These are phyloP conservation scores for Formica selysi DNA, from an alignment of 1,140 invertebrate species.

Conservation along the genomic window DNA sequence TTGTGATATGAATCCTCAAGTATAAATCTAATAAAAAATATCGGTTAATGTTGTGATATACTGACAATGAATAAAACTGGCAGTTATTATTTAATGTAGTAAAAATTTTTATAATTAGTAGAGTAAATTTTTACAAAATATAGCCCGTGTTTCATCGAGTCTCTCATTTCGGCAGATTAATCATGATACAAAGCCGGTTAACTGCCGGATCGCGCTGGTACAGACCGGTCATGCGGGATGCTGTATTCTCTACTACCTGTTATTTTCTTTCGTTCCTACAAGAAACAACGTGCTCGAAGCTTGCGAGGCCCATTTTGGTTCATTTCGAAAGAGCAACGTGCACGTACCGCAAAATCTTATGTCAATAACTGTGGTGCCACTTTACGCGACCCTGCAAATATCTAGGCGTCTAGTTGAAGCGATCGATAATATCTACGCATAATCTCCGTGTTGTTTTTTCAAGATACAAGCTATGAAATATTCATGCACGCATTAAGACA, in stretches of 20 bases:
- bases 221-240: constrained; percentile 76
- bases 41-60: not conserved
- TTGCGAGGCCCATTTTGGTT: not conserved
- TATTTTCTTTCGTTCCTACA: constrained; percentile 73
- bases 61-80: not conserved
- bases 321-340: constrained; percentile 55
- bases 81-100: not conserved
- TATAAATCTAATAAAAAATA: not conserved
- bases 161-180: constrained; percentile 45
- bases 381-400: not conserved
- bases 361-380: constrained; percentile 48
- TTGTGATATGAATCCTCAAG: not conserved
- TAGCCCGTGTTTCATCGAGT: constrained; percentile 28
- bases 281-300: constrained; percentile 59
- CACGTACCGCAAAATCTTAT: constrained; percentile 43
- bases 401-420: not conserved
- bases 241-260: constrained; percentile 80
- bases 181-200: constrained; percentile 53
- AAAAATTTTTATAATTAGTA: not conserved
- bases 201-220: constrained; percentile 57
- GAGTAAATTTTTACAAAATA: constrained; percentile 2
- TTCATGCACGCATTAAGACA: not conserved
- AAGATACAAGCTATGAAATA: constrained; percentile 1
- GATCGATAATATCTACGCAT: not conserved
- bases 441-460: not conserved